Base-by-base conservation (phyloP, 1,140 invertebrate species). In the Ptiloglossa arizonensis region DNA sequence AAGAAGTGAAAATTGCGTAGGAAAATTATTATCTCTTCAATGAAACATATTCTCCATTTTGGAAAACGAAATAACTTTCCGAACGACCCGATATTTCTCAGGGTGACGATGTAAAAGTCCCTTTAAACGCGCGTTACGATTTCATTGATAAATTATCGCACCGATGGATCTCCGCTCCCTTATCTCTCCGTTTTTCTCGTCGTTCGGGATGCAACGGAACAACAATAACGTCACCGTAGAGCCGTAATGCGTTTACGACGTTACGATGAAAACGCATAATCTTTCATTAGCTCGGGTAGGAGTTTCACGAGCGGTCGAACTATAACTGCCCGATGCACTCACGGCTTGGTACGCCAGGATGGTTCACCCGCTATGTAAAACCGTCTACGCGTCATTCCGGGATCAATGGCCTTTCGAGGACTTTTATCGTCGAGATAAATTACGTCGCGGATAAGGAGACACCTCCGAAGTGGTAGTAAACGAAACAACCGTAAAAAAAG, bases 341-440 rank as follows among this genome's bases (percentile, higher is more conserved):
- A 66, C 44, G 79, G 59, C 24, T 41, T 22, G 24, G 22, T 35
- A 19, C 35, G 77, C 11, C 19, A 4, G 44, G 15, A n/a, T 19
- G 44, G 60, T 71, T 59, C 41, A 50, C 50, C 22, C 19, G 22
- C 13, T 59, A 19, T 17, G 52, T 67, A 78, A 68, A 82, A 83
- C 67, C 71, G 46, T 70, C 66, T 50, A 52, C 63, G 22, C 59
- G 29, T 63, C 77, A 56, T 48, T 5, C 48, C 5, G 17, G 62
- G 81, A 83, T 83, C 81, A 68, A 84, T 83, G 57, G 54, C 63
- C 54, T 73, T n/a, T n/a, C 50, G 66, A 63, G 38, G 54, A 74
- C 48, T 67, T 80, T 79, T 62, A 75, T 84, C 76, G 38, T 22
- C 50, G 44, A 69, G 69, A 84, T 80, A 83, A 84, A 83, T 83